Base-by-base conservation (phyloP, 2,888 invertebrate species). In the Drosophila limbata region DNA sequence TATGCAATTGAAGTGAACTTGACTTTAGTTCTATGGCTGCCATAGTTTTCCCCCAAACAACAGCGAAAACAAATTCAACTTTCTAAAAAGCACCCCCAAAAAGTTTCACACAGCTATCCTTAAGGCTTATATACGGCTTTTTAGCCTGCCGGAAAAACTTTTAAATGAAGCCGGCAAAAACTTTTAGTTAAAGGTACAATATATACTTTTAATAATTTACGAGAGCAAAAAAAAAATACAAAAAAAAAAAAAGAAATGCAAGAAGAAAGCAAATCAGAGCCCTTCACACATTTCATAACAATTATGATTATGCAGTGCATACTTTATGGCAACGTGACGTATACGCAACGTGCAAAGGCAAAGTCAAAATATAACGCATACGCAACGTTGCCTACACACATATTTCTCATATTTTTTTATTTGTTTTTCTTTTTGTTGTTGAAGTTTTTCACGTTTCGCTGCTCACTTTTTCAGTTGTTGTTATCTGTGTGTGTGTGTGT, bases 311-410 rank as follows among this genome's bases (percentile, higher is more conserved):
- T 60, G 55, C 44, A 53, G 19, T 55, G 77, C 77, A 73, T 45
- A 71, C 33, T 44, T 53, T 42, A 40, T 37, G 63, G 53, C 59
- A 67, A 84, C 84, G 77, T 86, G 80, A 69, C 83, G 88, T 85
- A 88, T 88, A 77, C 82, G 83, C 73, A 84, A 84, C 65, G 66
- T 70, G 55, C 44, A 52, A 52, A 33, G 25, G 25, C 25, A 25
- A 25, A 5, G 25, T 5, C 25, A 25, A 25, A 25, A 40, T 52
- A 57, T 70, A 45, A 57, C 68, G 64, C 56, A 81, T 81, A 79
- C 86, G 81, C 86, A 70, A 55, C 64, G 67, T 76, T 57, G 19
- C 9, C 48, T 52, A 17, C 44, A 44, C 28, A 56, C 33, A 47
- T 28, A 47, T 28, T 17, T 57, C 17, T 28, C 37, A 3, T 31